Evolutionary conservation across 2,888 invertebrate species (phyloP).

Genomic region (Mythimna lalbum): DNA sequence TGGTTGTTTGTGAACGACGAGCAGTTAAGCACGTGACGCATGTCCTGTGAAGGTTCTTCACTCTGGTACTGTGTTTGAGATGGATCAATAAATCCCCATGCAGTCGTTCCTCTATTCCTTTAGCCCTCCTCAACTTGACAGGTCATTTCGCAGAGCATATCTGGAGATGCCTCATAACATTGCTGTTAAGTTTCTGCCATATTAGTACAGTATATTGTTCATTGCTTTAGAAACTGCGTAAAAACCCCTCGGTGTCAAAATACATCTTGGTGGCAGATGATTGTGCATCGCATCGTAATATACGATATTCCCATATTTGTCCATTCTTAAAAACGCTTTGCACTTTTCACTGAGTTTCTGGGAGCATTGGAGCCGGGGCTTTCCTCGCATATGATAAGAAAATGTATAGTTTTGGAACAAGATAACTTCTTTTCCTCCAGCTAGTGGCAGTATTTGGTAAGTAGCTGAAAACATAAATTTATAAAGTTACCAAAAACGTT

Average conservation of each 20-base stretch:
- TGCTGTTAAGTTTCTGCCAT: not conserved
- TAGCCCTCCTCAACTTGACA: too few relatives aligned
- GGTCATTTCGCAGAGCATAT: too few relatives aligned
- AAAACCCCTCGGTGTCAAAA: slow-evolving; percentile 13
- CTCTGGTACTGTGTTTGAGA: too few relatives aligned
- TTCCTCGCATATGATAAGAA: slow-evolving; percentile 44
- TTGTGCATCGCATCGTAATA: slow-evolving; percentile 18
- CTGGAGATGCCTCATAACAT: too few relatives aligned
- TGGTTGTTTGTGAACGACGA: too few relatives aligned
- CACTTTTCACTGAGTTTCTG: slow-evolving; percentile 43
- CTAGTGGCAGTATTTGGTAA: slow-evolving; percentile 41
- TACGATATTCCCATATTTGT: slow-evolving; percentile 35
- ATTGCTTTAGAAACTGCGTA: slow-evolving; percentile 27
- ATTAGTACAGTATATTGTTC: not conserved
- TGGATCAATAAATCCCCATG: too few relatives aligned
- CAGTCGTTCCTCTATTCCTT: too few relatives aligned
- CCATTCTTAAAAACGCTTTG: slow-evolving; percentile 26
- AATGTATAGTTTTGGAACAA: slow-evolving; percentile 45
- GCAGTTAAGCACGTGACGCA: too few relatives aligned
- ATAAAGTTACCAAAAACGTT: not conserved
- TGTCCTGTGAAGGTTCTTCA: too few relatives aligned
- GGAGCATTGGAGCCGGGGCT: slow-evolving; percentile 34
- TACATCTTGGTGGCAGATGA: slow-evolving; percentile 35
- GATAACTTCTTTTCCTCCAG: slow-evolving; percentile 38
- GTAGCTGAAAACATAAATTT: slow-evolving; percentile 26